A percentile compares a stretch with the other conserved stretches of the same genome.
These are phyloP conservation scores for Sebastes trivittatus DNA, from an alignment of 2,797 vertebrate species.

Conservation along the genomic window DNA sequence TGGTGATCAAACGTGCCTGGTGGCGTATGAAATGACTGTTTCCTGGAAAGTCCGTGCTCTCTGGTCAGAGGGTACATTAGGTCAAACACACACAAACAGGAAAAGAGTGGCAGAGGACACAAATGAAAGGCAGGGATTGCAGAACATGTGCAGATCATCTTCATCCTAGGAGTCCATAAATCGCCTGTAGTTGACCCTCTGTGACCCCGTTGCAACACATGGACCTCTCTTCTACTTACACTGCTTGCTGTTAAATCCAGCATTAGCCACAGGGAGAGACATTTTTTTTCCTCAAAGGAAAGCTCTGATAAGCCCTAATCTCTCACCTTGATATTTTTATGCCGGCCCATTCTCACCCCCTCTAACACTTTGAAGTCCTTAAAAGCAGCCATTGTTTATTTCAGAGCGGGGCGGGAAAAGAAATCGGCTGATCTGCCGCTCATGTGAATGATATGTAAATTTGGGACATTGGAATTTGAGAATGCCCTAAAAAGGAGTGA, in stretches of 20 bases:
- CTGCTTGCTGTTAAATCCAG: constrained; percentile 9
- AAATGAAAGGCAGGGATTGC: constrained; percentile 36
- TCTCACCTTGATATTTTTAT: constrained; percentile 71
- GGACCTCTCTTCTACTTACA: constrained; percentile 10
- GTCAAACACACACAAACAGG: constrained; percentile 39
- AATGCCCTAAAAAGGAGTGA: constrained; percentile 36
- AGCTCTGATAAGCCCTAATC: constrained; percentile 71
- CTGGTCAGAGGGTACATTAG: constrained; percentile 51
- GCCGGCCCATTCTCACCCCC: constrained; percentile 33
- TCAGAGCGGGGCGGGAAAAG: neutral
- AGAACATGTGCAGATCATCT: constrained; percentile 29
- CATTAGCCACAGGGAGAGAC: constrained; percentile 30
- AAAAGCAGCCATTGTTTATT: constrained; percentile 68
- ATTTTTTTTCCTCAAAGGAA: constrained; percentile 56
- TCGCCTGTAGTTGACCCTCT: constrained; percentile 54
- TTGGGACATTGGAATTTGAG: constrained; percentile 56
- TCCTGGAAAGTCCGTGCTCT: constrained; percentile 44
- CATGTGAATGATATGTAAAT: constrained; percentile 53
- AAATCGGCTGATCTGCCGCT: constrained; percentile 49
- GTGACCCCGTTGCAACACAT: constrained; percentile 30
- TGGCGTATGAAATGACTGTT: constrained; percentile 20
- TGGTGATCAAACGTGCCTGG: neutral
- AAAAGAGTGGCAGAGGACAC: constrained; percentile 14
- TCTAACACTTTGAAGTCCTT: constrained; percentile 63
- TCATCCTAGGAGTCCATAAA: constrained; percentile 61